phyloP scores from a whole-genome alignment of 53 echinoderm and acorn worm species.

The Antedon mediterranea region DNA sequence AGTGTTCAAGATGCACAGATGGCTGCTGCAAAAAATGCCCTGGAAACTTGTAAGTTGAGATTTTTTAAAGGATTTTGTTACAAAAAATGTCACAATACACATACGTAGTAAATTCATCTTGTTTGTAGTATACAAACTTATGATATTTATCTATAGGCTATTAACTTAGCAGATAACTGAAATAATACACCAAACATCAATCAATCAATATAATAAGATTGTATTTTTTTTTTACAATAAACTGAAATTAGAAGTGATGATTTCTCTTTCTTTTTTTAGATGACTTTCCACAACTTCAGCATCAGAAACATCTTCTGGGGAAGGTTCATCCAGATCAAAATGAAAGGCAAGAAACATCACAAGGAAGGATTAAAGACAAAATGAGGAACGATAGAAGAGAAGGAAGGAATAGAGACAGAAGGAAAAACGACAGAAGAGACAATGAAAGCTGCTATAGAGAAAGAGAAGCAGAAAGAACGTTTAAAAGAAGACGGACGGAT shows the following conservation, averaged over 20 bases:
- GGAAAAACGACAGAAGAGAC: slow-evolving; percentile 3
- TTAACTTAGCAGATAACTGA: too few relatives aligned
- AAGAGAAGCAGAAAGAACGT: background rate
- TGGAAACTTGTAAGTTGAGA: slow-evolving; percentile 38
- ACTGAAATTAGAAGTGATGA: too few relatives aligned
- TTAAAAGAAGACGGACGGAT: background rate
- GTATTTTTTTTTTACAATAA: background rate
- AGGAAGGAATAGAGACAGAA: background rate
- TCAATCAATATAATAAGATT: too few relatives aligned
- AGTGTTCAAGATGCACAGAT: slow-evolving; percentile 69
- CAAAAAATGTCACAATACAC: too few relatives aligned
- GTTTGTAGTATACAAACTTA: too few relatives aligned
- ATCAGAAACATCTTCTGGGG: slow-evolving; percentile 22
- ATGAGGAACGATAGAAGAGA: background rate
- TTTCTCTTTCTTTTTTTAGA: slow-evolving; percentile 14
- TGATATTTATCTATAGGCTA: too few relatives aligned
- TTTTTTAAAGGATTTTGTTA: too few relatives aligned
- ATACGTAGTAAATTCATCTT: too few relatives aligned
- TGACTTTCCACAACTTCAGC: slow-evolving; percentile 51
- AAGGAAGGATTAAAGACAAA: background rate
- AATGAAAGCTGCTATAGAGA: background rate
- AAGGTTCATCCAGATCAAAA: background rate
- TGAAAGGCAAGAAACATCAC: background rate
- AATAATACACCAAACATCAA: too few relatives aligned
- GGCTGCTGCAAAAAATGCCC: slow-evolving; percentile 66